Evolutionary conservation across 1,140 invertebrate species (phyloP), one percentile per base, ranked within the genome.

Genomic region (Littorina saxatilis): DNA sequence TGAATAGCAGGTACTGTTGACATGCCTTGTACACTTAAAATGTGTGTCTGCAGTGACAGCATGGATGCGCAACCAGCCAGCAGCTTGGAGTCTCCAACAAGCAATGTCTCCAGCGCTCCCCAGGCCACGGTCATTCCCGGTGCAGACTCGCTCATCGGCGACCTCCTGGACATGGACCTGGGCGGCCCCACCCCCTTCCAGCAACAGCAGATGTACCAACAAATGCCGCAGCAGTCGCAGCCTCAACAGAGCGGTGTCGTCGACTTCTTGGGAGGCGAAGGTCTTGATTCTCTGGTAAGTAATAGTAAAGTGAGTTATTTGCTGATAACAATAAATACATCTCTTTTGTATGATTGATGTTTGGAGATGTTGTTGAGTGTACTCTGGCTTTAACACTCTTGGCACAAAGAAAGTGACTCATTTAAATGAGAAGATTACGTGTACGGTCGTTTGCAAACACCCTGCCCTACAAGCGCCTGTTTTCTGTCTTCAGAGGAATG

Each of bases 81-180:
- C 47, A 66, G 74, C 5, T 77, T 75, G 23, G 84, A 84, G 55
- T 32, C 81, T 82, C 15, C 40, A 61, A 39, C 84, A 81, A 50
- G 29, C 66, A 74, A 82, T 32, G 79, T 86, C 58, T 63, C 86
- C 35, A 27, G 88, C 68, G 74, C 90, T 63, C 88, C 85, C 13
- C 89, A 93, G 83, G 93, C 96, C 15, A 95, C 96, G 23, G 96
- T 98, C n/a, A 98, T 97, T 88, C 96, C 96, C 17, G 93, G 95
- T 15, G 96, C 98, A 93, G 98, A 99, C 89, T 98, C 97, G 0
- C 94, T 99, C 0, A 99, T 99, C 91, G 98, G 98, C 0, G 99
- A 99, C 93, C 94, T 99, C 29, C 94, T 99, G 40, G 98, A 96
- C 76, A 98, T 99, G 96, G 98, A 99, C 92, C 96, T 99, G 81